phyloP scores from a whole-genome alignment of 1,140 invertebrate species.

The Sycophila sp. region DNA sequence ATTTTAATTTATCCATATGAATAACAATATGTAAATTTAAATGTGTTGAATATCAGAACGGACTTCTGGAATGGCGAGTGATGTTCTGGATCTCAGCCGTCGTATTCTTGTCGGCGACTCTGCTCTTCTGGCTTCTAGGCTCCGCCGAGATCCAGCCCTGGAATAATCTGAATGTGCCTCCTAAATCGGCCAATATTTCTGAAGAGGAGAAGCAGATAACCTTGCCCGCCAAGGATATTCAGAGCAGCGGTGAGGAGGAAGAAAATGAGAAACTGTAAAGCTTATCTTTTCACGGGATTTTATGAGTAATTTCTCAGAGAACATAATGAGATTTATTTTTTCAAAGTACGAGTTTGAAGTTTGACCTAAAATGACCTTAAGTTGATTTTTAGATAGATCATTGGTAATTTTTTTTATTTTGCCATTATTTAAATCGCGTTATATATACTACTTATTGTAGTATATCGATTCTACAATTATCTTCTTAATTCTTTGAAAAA shows the following conservation, averaged over 20 bases:
- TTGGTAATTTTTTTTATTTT: too few relatives aligned
- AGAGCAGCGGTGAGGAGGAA: slow-evolving; percentile 50
- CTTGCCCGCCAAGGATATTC: slow-evolving; percentile 15
- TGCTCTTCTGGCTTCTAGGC: slow-evolving; percentile 76
- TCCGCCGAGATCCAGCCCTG: slow-evolving; percentile 74
- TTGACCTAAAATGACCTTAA: too few relatives aligned
- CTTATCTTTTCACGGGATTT: too few relatives aligned
- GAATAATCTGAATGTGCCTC: slow-evolving; percentile 63
- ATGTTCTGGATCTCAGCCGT: slow-evolving; percentile 80
- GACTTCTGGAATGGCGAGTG: slow-evolving; percentile 78
- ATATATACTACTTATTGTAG: too few relatives aligned
- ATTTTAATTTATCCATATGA: too few relatives aligned
- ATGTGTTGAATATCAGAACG: slow-evolving; percentile 68
- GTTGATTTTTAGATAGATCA: too few relatives aligned
- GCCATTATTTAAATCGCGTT: too few relatives aligned
- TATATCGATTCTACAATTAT: too few relatives aligned
- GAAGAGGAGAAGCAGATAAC: slow-evolving; percentile 55
- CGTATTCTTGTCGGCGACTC: slow-evolving; percentile 75
- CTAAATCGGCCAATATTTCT: slow-evolving; percentile 13
- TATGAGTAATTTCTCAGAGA: too few relatives aligned
- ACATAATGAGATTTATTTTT: too few relatives aligned
- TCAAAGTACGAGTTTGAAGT: too few relatives aligned
- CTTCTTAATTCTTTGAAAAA: too few relatives aligned
- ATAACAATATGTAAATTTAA: background rate
- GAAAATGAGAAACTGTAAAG: slow-evolving; percentile 56